These are phyloP conservation scores for Lates calcarifer DNA, from an alignment of 2,113 vertebrate species.

Conservation along the genomic window DNA sequence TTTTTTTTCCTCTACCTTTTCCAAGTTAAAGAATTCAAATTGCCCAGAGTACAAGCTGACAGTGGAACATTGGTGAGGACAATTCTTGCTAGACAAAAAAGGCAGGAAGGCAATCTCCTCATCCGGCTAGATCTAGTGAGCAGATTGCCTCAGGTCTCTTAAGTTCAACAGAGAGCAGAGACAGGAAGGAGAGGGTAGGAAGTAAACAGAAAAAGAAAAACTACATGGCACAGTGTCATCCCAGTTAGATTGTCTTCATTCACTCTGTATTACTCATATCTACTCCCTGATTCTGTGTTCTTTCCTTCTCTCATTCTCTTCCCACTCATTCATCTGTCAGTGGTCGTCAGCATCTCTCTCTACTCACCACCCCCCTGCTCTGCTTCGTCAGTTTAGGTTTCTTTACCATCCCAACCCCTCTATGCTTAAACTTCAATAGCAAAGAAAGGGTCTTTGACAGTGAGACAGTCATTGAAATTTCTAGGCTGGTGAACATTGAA, in stretches of 20 bases:
- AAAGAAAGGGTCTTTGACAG: conserved; percentile 9
- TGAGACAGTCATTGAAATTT: background rate
- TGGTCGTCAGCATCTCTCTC: background rate
- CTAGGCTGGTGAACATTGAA: conserved; percentile 7
- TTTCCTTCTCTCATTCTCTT: background rate
- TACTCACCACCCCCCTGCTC: background rate
- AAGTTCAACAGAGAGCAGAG: conserved; percentile 15
- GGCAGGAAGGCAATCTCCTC: conserved; percentile 31
- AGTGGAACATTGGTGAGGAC: conserved; percentile 6
- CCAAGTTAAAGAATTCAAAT: conserved; percentile 4
- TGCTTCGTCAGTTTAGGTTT: background rate
- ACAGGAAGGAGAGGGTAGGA: background rate
- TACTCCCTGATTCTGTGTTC: background rate
- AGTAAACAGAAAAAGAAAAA: conserved; percentile 24
- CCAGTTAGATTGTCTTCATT: conserved; percentile 16
- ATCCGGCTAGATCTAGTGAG: conserved; percentile 15
- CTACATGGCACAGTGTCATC: conserved; percentile 3
- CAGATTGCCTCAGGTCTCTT: conserved; percentile 43
- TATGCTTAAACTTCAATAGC: background rate
- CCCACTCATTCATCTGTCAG: background rate
- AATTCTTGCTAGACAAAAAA: conserved; percentile 34
- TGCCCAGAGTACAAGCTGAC: background rate
- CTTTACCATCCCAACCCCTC: background rate
- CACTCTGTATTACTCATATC: background rate
- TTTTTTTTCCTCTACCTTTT: background rate